These are phyloP conservation scores for Vireo griseus DNA, from an alignment of 2,797 vertebrate genomes.

Conservation along the genomic window DNA sequence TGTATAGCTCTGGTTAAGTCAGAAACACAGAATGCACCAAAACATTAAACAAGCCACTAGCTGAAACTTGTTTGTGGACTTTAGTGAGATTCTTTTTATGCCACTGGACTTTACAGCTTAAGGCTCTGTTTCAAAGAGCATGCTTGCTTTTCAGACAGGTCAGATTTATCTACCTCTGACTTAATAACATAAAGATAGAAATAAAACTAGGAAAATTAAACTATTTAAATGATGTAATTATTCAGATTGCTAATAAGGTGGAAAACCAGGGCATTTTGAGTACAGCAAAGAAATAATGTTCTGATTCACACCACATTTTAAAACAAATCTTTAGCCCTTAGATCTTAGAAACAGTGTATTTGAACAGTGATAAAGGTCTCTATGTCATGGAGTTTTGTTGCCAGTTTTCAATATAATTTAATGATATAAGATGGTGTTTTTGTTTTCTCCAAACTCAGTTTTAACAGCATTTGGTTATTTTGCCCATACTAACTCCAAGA, in stretches of 20 bases:
- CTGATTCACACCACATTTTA: background rate
- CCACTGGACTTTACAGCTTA: background rate
- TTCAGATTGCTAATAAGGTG: background rate
- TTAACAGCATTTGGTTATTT: background rate
- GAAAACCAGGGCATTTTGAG: rapidly evolving
- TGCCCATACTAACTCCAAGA: background rate
- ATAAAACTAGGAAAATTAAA: background rate
- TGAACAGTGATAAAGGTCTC: background rate
- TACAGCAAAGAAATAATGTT: background rate
- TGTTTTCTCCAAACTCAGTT: background rate
- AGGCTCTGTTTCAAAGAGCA: background rate
- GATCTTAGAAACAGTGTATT: background rate
- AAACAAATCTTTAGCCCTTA: background rate
- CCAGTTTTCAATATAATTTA: background rate
- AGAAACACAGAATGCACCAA: background rate
- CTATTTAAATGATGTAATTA: background rate
- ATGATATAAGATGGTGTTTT: background rate
- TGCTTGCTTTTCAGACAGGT: background rate
- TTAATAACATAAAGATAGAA: background rate
- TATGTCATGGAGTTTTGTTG: background rate
- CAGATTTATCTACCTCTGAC: background rate
- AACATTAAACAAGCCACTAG: background rate
- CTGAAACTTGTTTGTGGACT: background rate
- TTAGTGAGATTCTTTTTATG: background rate
- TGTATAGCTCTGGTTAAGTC: background rate